Percentiles rank a stretch among this genome's conserved stretches.
phyloP scores from a whole-genome alignment of 2,888 invertebrate species.

The Cephalotes varians region DNA sequence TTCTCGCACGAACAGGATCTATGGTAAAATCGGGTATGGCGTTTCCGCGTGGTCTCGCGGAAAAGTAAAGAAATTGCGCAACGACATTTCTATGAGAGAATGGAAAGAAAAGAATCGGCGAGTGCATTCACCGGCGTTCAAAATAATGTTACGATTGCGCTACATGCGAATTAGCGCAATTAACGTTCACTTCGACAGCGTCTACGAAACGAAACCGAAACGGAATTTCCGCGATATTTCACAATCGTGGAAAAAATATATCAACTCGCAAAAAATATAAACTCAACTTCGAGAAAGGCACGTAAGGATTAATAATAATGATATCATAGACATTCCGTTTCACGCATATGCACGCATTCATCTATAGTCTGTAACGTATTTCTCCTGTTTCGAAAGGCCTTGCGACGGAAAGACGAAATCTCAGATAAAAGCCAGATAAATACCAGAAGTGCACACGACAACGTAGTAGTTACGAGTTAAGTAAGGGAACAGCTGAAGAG shows the following conservation, averaged over 20 bases:
- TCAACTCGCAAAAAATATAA: background rate
- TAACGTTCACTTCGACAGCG: slow-evolving; percentile 48
- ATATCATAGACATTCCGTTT: too few relatives aligned
- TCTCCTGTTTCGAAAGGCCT: background rate
- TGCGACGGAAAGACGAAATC: background rate
- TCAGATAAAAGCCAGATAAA: slow-evolving; percentile 10
- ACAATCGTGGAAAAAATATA: background rate
- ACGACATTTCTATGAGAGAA: background rate
- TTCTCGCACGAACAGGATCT: slow-evolving; percentile 34
- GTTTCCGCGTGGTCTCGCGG: slow-evolving; percentile 31
- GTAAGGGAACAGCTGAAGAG: background rate
- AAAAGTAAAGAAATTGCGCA: background rate
- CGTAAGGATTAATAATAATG: background rate
- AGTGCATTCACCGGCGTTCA: background rate
- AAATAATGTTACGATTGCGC: slow-evolving; percentile 37
- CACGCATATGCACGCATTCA: too few relatives aligned
- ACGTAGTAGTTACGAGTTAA: background rate
- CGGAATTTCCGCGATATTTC: slow-evolving; percentile 43
- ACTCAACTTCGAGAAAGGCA: background rate
- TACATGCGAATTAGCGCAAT: slow-evolving; percentile 50
- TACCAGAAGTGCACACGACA: background rate
- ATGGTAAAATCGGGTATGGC: background rate
- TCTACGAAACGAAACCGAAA: slow-evolving; percentile 55
- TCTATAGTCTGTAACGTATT: background rate
- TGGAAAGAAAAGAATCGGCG: background rate